Conservation (phyloP, 1,140 invertebrate genomes). For the Drosophila bipectinata region DNA sequence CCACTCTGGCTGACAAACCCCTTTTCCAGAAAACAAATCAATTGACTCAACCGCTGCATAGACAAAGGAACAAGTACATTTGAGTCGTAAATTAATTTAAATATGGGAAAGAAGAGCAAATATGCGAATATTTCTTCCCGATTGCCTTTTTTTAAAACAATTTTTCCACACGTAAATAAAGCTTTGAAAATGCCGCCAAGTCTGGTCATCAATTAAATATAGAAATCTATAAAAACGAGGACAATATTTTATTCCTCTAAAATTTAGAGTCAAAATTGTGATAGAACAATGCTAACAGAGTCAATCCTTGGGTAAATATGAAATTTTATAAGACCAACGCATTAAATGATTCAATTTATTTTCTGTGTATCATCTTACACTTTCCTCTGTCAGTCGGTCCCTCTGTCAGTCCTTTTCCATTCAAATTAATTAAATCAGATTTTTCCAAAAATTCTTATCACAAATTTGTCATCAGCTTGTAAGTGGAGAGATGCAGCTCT, state of each 20-base stretch:
- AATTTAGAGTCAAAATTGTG: too few species aligned
- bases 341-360: slow-evolving; percentile 9
- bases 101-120: slow-evolving; percentile 33
- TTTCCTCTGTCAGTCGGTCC: background rate
- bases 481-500: slow-evolving; percentile 31
- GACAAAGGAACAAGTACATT: slow-evolving; percentile 28
- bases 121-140: slow-evolving; percentile 51
- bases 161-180: slow-evolving; percentile 43
- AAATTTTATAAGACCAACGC: background rate
- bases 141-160: slow-evolving; percentile 38
- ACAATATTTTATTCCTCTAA: background rate
- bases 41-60: slow-evolving; percentile 48
- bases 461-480: slow-evolving; percentile 76
- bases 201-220: background rate
- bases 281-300: too few species aligned
- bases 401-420: slow-evolving; percentile 3
- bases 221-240: background rate
- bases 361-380: slow-evolving; percentile 34
- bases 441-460: slow-evolving; percentile 63
- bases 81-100: slow-evolving; percentile 73
- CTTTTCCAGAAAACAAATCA: slow-evolving; percentile 60
- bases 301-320: background rate
- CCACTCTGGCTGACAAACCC: slow-evolving; percentile 8
- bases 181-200: slow-evolving; percentile 55
- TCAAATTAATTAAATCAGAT: slow-evolving; percentile 66